Evolutionary conservation across 2,888 invertebrate genomes (phyloP), one percentile per base, ranked within the genome.

Genomic region (Thera britannica): DNA sequence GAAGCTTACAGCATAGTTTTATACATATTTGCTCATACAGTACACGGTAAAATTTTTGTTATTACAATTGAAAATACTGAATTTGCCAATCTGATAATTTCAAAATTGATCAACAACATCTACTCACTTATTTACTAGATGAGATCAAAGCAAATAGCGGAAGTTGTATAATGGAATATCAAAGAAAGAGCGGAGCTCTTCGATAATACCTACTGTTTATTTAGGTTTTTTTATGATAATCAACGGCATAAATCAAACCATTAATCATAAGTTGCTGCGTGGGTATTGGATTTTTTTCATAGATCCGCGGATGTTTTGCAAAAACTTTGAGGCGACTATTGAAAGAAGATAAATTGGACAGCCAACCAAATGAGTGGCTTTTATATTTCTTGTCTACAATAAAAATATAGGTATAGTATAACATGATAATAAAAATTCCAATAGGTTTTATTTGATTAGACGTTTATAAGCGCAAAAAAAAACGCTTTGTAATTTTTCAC

Each of bases 191-290:
- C 67, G 49, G 72, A 73, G 55, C 68, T 72, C 70, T 75, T 72
- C 70, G 68, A 71, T 72, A 23, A 23, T 23, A 23, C 23, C 23
- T 23, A 72, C 68, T 78, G 73, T 76, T 80, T 79, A 77, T 80
- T 83, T 63, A 68, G 68, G 62, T 71, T 75, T 72, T 72, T 70
- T 72, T 72, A 74, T 69, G 72, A 69, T 75, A 72, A 75, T 74
- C 65, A 67, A 70, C 62, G 65, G 70, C 75, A 82, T 82, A 83
- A 81, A 81, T 82, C 78, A 77, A 79, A 76, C 79, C 81, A 85
- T 86, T 84, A 85, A 85, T 87, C 86, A 85, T 80, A 65, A 60
- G 67, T 65, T 64, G 77, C 81, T 72, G 71, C 73, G 81, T 76
- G 75, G 75, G 79, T 80, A 80, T 74, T 78, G 80, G 77, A 79